Evolutionary conservation across 2,888 invertebrate species (phyloP), one percentile per base, ranked within the genome.

Genomic region (Cryptops parisi): DNA sequence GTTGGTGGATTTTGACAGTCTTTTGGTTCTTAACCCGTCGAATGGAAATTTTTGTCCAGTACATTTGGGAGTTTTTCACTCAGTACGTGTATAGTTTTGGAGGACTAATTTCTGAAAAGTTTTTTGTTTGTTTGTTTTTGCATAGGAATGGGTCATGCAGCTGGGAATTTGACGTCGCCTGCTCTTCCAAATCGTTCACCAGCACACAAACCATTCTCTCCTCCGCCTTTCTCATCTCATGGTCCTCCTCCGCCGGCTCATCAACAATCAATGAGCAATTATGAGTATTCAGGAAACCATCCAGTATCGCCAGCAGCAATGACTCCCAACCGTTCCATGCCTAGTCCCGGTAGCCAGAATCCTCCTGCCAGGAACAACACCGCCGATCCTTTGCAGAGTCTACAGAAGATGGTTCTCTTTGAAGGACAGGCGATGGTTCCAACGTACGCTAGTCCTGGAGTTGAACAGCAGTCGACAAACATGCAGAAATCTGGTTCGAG

Each of bases 341-440:
- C 47, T 17, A 27, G 47, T 47, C 47, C 26, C 4, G 17, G 23
- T 21, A 23, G 15, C 22, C 19, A 26, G 5, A 15, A 45, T 9
- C 4, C 9, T 41, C 17, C 40, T 21, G 27, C 19, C 6, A 15
- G 41, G 5, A 24, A 48, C 21, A 26, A 50, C 17, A 22, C 43
- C 23, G 56, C 59, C 12, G 59, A 62, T 53, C 62, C 62, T 3
- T 47, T 62, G 25, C 62, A 62, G 53, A 62, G 62, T 24, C 45
- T 62, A 24, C 62, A 62, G 44, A 62, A 62, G 40, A 62, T 62
- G 62, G 60, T 62, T n/a, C 56, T 61, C 56, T 52, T 58, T 27
- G 61, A 60, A 47, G 54, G 58, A 5, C 51, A 53, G 19, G 6
- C 40, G 47, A 12, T 23, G 24, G 15, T 15, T 48, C 15, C 27